phyloP scores from a whole-genome alignment of 2,113 vertebrate species.

The Pterocles orientalis region DNA sequence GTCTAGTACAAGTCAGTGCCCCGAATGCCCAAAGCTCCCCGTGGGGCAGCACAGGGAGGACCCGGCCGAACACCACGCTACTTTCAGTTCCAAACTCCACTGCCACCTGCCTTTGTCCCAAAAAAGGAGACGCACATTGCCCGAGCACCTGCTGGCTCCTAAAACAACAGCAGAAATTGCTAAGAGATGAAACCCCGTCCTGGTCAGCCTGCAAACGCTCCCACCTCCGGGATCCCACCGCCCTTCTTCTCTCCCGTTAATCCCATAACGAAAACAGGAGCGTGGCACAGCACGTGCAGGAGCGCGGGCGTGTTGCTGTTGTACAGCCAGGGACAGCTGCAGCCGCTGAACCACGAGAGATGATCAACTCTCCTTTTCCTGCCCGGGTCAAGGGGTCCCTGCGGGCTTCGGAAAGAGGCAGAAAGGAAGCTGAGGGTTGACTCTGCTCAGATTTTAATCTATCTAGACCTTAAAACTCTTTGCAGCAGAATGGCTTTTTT shows the following conservation, averaged over 20 bases:
- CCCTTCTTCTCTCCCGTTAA: accelerated
- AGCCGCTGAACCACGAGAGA: accelerated
- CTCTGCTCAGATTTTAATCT: neutral
- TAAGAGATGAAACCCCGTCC: neutral
- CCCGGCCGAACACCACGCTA: accelerated
- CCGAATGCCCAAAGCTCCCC: neutral
- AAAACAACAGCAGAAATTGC: neutral
- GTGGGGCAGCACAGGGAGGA: neutral
- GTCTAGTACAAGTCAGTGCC: accelerated
- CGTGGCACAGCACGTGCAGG: accelerated
- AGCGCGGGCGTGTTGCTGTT: accelerated
- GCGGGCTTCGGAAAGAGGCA: neutral
- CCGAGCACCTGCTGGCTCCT: neutral
- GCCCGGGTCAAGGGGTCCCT: neutral
- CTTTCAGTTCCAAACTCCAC: neutral
- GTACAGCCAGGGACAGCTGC: accelerated
- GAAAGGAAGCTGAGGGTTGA: neutral
- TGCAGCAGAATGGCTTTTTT: neutral
- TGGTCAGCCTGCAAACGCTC: neutral
- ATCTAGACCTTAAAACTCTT: neutral
- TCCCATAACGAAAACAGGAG: neutral
- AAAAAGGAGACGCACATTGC: neutral
- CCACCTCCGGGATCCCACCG: neutral
- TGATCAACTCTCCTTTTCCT: neutral
- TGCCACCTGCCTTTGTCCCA: neutral